phyloP scores from a whole-genome alignment of 2,113 vertebrate species.

The Nibea albiflora region DNA sequence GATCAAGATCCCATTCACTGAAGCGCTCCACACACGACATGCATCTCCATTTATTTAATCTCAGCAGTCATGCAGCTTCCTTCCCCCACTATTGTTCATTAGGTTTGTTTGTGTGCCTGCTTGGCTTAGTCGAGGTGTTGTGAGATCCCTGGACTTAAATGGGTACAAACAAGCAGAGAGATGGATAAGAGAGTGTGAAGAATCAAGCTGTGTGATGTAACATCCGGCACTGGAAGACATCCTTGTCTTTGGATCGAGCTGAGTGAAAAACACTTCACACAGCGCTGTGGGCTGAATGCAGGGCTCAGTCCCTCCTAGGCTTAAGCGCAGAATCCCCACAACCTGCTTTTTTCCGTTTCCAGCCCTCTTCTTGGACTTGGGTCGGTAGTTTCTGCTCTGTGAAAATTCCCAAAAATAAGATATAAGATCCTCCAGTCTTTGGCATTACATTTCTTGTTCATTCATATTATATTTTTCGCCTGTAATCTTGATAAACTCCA shows the following conservation, averaged over 20 bases:
- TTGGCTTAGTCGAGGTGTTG: conserved; percentile 47
- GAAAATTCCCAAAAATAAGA: conserved; percentile 48
- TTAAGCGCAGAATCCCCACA: conserved; percentile 39
- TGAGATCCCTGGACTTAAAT: conserved; percentile 66
- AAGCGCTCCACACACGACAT: conserved; percentile 48
- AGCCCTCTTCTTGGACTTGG: conserved; percentile 25
- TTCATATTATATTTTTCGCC: not conserved
- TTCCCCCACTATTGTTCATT: conserved; percentile 58
- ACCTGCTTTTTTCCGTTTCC: conserved; percentile 45
- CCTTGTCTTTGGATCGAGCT: conserved; percentile 67
- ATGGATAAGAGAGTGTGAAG: conserved; percentile 67
- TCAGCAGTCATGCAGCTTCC: conserved; percentile 54
- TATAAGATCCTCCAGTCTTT: not conserved
- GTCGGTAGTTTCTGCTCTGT: conserved; percentile 38
- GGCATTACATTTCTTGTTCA: not conserved
- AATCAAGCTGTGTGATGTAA: conserved; percentile 74
- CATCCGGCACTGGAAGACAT: conserved; percentile 69
- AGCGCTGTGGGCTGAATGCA: conserved; percentile 60
- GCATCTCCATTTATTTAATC: conserved; percentile 61
- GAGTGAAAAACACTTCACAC: conserved; percentile 74
- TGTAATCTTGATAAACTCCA: conserved; percentile 24
- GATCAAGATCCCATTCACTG: conserved; percentile 50
- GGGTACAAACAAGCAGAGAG: conserved; percentile 71
- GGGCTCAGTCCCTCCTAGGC: conserved; percentile 53
- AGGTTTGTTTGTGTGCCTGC: conserved; percentile 62